phyloP scores from a whole-genome alignment of 2,888 invertebrate genomes.

The Plagodis dolabraria region DNA sequence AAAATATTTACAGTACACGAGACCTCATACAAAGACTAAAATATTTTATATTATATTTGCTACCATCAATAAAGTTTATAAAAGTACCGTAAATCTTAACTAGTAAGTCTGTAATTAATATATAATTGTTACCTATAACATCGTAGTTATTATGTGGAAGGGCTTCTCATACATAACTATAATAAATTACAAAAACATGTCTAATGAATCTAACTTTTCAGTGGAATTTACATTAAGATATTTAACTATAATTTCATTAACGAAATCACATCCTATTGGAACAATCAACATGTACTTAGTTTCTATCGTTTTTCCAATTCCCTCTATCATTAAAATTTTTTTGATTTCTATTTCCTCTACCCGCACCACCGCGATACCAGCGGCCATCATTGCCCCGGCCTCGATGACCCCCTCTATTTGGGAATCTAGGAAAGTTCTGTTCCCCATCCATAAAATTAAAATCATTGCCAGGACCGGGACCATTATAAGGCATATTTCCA shows the following conservation, averaged over 20 bases:
- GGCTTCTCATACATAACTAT: constrained; percentile 47
- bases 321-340: constrained; percentile 80
- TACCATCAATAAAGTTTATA: constrained; percentile 52
- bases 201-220: constrained; percentile 5
- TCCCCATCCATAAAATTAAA: constrained; percentile 76
- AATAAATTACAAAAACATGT: constrained; percentile 52
- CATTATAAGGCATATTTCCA: constrained; percentile 74
- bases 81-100: constrained; percentile 56
- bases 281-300: constrained; percentile 37
- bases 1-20: constrained; percentile 61
- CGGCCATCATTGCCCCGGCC: constrained; percentile 78
- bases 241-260: constrained; percentile 18
- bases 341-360: constrained; percentile 77
- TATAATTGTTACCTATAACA: constrained; percentile 77
- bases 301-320: constrained; percentile 82
- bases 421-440: constrained; percentile 73
- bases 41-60: constrained; percentile 47
- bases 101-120: constrained; percentile 56
- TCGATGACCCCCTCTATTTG: constrained; percentile 72
- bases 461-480: constrained; percentile 70
- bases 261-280: constrained; percentile 6
- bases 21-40: constrained; percentile 50
- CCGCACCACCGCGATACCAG: constrained; percentile 69
- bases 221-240: too few species aligned
- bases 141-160: constrained; percentile 64